A percentile compares a stretch with the other conserved stretches of the same genome.
These are phyloP conservation scores for Noctuana brunneofusca DNA, from an alignment of 2,888 invertebrate species.

Conservation along the genomic window DNA sequence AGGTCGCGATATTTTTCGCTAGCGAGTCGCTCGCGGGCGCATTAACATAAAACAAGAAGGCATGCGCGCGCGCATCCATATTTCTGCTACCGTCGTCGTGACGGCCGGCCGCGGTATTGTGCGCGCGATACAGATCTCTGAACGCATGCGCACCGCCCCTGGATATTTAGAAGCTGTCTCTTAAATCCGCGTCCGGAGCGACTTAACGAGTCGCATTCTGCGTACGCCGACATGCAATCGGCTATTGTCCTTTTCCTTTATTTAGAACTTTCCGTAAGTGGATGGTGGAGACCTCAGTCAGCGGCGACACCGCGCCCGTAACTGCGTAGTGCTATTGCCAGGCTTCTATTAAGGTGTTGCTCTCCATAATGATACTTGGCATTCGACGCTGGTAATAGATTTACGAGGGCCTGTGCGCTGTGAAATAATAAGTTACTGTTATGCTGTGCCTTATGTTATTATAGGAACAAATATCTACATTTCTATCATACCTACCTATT, in stretches of 20 bases:
- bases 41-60: conserved; percentile 81
- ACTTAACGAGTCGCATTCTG: conserved; percentile 78
- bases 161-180: conserved; percentile 80
- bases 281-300: conserved; percentile 40
- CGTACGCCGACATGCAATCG: conserved; percentile 71
- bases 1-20: conserved; percentile 65
- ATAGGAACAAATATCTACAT: too few species aligned
- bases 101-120: conserved; percentile 75
- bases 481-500: too few species aligned
- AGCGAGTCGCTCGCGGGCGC: conserved; percentile 58
- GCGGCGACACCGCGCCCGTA: conserved; percentile 29
- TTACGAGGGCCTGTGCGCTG: not conserved
- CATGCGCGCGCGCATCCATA: conserved; percentile 71
- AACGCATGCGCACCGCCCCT: conserved; percentile 70
- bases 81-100: conserved; percentile 79
- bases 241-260: conserved; percentile 65
- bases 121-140: conserved; percentile 78
- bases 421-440: not conserved
- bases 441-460: not conserved
- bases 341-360: conserved; percentile 29
- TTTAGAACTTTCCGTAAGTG: conserved; percentile 51
- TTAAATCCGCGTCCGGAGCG: conserved; percentile 70
- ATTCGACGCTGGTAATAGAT: conserved; percentile 9
- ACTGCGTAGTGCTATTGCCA: conserved; percentile 27
- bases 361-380: conserved; percentile 17